Evolutionary conservation across 2,888 invertebrate genomes (phyloP).

Genomic region (Aphidoletes aphidimyza): DNA sequence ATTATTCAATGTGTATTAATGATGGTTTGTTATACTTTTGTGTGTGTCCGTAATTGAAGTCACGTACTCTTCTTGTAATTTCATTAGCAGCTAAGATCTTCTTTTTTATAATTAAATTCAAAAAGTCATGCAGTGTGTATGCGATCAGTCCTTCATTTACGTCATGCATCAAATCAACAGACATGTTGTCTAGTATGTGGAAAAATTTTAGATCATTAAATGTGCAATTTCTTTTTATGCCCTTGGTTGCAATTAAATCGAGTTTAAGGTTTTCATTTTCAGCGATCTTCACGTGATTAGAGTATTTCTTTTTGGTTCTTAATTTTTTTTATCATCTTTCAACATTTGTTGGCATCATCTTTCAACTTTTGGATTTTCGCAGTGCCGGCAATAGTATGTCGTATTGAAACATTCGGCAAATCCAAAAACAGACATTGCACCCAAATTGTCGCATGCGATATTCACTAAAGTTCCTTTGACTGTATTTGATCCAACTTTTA

Average conservation of each 20-base stretch:
- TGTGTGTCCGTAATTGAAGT: neutral
- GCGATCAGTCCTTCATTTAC: neutral
- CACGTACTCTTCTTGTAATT: neutral
- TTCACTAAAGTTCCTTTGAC: conserved; percentile 55
- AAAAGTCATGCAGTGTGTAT: neutral
- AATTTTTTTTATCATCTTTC: no score
- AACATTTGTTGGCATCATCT: no score
- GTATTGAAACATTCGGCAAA: conserved; percentile 55
- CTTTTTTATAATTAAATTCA: neutral
- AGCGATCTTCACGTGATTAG: no score
- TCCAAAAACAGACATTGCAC: conserved; percentile 56
- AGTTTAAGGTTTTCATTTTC: no score
- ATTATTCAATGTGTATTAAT: neutral
- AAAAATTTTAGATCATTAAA: no score
- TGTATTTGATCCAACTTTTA: neutral
- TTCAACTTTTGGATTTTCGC: no score
- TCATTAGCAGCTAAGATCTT: neutral
- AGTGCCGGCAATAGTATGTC: conserved; percentile 56
- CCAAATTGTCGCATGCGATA: conserved; percentile 57
- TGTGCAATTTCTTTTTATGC: no score
- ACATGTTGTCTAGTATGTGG: no score
- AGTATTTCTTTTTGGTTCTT: no score
- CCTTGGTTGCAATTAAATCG: no score
- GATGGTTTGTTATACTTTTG: neutral
- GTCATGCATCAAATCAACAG: no score